These are phyloP conservation scores for Cataglyphis livida DNA, from an alignment of 2,888 invertebrate genomes.

Conservation along the genomic window DNA sequence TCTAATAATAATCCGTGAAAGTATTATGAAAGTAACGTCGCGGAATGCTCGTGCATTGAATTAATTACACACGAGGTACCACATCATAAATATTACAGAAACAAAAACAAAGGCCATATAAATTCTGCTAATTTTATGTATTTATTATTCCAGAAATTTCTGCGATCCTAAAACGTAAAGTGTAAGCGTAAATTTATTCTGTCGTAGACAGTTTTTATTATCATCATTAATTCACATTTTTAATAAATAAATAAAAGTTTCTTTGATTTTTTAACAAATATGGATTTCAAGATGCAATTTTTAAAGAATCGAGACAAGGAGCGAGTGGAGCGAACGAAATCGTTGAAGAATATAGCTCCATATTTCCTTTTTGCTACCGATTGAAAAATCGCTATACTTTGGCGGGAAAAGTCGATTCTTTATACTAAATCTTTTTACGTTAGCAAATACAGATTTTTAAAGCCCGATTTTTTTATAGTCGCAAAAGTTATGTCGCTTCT, in stretches of 20 bases:
- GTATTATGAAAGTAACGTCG: slow-evolving; percentile 21
- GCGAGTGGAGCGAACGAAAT: not conserved
- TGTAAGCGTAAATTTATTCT: not conserved
- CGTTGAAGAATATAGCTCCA: not conserved
- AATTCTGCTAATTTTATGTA: not conserved
- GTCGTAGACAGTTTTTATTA: not conserved
- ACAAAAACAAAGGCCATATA: not conserved
- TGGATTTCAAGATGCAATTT: not conserved
- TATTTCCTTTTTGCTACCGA: not conserved
- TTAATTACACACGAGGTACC: slow-evolving; percentile 43
- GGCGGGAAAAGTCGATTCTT: not conserved
- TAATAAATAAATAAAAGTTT: not conserved
- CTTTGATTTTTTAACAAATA: not conserved
- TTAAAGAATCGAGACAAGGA: not conserved
- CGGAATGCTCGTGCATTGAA: slow-evolving; percentile 16
- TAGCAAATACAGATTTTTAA: not conserved
- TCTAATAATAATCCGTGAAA: slow-evolving; percentile 44
- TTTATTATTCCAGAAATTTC: not conserved
- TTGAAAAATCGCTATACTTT: not conserved
- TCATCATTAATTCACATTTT: not conserved
- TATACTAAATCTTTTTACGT: not conserved
- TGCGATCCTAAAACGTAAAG: not conserved
- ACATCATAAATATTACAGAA: slow-evolving; percentile 13
- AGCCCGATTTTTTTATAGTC: not conserved
- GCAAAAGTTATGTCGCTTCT: not conserved